These are phyloP conservation scores for Andrena chrysosceles DNA, from an alignment of 2,888 invertebrate genomes.

Conservation along the genomic window DNA sequence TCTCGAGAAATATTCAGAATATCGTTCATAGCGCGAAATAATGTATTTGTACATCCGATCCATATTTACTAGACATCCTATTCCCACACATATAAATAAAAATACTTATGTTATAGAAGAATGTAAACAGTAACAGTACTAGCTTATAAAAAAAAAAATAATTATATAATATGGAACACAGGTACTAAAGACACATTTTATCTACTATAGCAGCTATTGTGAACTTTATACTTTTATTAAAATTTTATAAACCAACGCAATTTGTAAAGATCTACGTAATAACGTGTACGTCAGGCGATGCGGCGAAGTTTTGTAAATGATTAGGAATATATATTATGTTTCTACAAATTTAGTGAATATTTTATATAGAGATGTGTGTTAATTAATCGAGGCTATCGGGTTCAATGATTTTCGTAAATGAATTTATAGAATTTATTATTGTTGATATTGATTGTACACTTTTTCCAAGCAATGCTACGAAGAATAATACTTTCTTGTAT, in stretches of 20 bases:
- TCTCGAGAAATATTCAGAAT: constrained; percentile 76
- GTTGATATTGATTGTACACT: constrained; percentile 22
- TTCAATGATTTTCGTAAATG: constrained; percentile 41
- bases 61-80: constrained; percentile 54
- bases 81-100: constrained; percentile 22
- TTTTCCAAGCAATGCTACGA: background rate
- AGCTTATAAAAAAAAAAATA: constrained; percentile 26
- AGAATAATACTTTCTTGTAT: constrained; percentile 37
- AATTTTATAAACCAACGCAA: constrained; percentile 23
- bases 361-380: constrained; percentile 27
- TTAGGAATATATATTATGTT: constrained; percentile 28
- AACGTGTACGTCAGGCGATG: background rate
- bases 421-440: constrained; percentile 35
- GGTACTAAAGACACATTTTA: constrained; percentile 42
- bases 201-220: constrained; percentile 21
- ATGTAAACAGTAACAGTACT: constrained; percentile 30
- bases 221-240: constrained; percentile 26
- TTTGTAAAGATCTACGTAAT: constrained; percentile 16
- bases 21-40: constrained; percentile 61
- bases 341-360: constrained; percentile 41
- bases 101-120: constrained; percentile 25
- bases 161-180: constrained; percentile 30
- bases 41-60: constrained; percentile 55
- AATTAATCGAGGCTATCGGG: constrained; percentile 18
- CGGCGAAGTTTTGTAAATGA: constrained; percentile 35